Evolutionary conservation across 2,797 vertebrate genomes (phyloP).

Genomic region (Phaenicophaeus curvirostris): DNA sequence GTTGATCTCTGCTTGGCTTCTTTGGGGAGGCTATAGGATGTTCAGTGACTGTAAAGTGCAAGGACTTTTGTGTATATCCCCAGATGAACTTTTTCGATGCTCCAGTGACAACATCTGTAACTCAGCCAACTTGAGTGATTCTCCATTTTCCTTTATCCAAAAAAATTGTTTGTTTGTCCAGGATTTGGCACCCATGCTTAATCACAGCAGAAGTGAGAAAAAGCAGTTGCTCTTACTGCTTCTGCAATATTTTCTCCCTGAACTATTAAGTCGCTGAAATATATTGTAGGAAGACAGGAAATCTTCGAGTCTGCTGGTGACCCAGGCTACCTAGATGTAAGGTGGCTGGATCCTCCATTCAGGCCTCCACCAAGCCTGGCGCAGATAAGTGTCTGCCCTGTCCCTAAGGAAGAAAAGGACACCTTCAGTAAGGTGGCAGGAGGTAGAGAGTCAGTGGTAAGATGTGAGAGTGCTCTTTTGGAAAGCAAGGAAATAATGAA

Average conservation of each 20-base stretch:
- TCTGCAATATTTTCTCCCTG: background rate
- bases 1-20: slow-evolving; percentile 46
- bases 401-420: background rate
- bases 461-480: background rate
- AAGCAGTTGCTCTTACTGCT: slow-evolving; percentile 54
- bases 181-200: slow-evolving; percentile 34
- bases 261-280: background rate
- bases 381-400: background rate
- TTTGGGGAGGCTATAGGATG: slow-evolving; percentile 41
- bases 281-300: background rate
- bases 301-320: background rate
- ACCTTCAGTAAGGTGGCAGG: background rate
- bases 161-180: slow-evolving; percentile 56
- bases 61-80: slow-evolving; percentile 14
- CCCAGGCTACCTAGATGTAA: background rate
- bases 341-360: background rate
- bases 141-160: slow-evolving; percentile 42
- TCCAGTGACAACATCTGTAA: slow-evolving; percentile 34
- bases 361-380: background rate
- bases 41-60: slow-evolving; percentile 44
- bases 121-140: slow-evolving; percentile 39
- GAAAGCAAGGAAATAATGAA: background rate
- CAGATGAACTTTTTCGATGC: slow-evolving; percentile 41
- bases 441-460: background rate
- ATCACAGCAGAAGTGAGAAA: slow-evolving; percentile 62